Evolutionary conservation across 2,888 invertebrate species (phyloP), one percentile per base, ranked within the genome.

Genomic region (Pollenia labialis): DNA sequence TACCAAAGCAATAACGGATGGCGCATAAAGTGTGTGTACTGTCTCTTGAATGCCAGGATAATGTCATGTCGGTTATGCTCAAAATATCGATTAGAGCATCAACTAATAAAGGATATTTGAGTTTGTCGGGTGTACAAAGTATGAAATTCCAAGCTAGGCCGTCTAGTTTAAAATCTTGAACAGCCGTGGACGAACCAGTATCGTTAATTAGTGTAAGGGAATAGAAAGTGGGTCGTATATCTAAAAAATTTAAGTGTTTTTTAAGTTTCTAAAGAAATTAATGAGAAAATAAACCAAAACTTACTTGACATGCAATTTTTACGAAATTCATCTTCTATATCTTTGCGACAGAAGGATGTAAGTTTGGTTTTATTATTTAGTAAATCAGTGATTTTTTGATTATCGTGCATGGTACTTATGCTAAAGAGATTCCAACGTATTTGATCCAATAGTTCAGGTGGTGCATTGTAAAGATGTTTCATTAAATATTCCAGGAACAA

Each of bases 391-490:
- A 92, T 90, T 89, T 95, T 94, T 79, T 95, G 95, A 80, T 94
- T 95, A 68, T 94, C 94, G 88, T 95, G 95, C 66, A 94, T 94
- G 62, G 95, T 95, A 89, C 96, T 94, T 72, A 93, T 90, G 85
- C 95, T 96, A 89, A 97, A 97, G 69, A 97, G 93, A 93, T 97
- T 97, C 95, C 96, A 97, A 90, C 97, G 96, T 89, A 97, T 97
- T 95, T 98, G 98, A 93, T 97, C 97, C 56, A 98, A 94, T 75
- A 98, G 94, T 18, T 95, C 95, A 23, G 97, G 95, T 0, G 98
- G 98, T 0, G 98, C 98, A 91, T 98, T 98, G 91, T 99, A 99
- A 54, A 99, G 94, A 94, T 98, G 98, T 91, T 97, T 97, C 96
- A 99, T 97, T 88, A 99, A 95, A 91, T 99, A 99, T 92, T 99